These are phyloP conservation scores for Epinotia demarniana DNA, from an alignment of 2,888 invertebrate species.

Conservation along the genomic window DNA sequence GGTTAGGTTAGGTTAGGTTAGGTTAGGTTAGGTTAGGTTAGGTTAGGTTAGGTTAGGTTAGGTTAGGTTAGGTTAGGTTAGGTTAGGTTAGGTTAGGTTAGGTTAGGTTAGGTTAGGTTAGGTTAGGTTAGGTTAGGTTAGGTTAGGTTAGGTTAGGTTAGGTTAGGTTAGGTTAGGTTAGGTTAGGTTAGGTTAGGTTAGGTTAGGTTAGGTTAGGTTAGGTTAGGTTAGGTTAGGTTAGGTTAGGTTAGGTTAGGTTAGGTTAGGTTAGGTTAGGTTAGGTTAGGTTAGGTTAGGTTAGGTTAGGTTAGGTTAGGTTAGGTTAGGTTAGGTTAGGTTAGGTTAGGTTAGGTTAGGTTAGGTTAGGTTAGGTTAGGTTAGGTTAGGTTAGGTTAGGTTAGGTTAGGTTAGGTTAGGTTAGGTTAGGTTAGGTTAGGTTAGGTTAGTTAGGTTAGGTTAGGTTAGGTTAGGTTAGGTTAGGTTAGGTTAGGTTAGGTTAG, in stretches of 20 bases:
- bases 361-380: neutral
- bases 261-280: neutral
- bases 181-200: slow-evolving; percentile 6
- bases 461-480: slow-evolving; percentile 19
- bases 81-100: slow-evolving; percentile 51
- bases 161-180: slow-evolving; percentile 51
- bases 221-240: slow-evolving; percentile 49
- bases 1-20: slow-evolving; percentile 44
- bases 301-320: slow-evolving; percentile 49
- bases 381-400: slow-evolving; percentile 49
- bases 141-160: slow-evolving; percentile 48
- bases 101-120: slow-evolving; percentile 50
- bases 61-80: slow-evolving; percentile 33
- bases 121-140: slow-evolving; percentile 49
- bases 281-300: neutral
- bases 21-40: slow-evolving; percentile 43
- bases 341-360: neutral
- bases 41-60: slow-evolving; percentile 44
- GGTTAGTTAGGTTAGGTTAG: neutral
- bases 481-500: slow-evolving; percentile 22
- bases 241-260: neutral
- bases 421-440: neutral
- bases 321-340: neutral
- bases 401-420: neutral
- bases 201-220: neutral